Evolutionary conservation across 2,797 vertebrate genomes (phyloP).

Genomic region (Rhyacichthys aspro): DNA sequence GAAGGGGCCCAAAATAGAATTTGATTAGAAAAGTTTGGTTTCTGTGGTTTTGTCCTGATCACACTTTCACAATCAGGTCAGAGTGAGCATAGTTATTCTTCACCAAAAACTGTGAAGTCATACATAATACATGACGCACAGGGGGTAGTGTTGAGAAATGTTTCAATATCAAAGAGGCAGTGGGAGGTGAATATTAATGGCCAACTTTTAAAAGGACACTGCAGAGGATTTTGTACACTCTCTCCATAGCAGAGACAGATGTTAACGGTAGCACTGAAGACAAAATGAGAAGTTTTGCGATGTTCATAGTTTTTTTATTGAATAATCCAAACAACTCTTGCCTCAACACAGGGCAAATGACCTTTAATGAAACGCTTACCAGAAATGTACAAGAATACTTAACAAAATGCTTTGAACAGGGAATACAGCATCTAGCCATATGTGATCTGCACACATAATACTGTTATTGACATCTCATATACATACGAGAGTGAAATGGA

Average conservation of each 20-base stretch:
- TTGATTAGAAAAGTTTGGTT: too few species aligned
- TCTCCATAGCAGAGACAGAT: background rate
- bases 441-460: slow-evolving; percentile 74
- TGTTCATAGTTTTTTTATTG: slow-evolving; percentile 58
- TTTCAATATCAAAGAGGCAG: slow-evolving; percentile 13
- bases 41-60: too few species aligned
- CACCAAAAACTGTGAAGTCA: slow-evolving; percentile 5
- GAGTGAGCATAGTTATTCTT: background rate
- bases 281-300: slow-evolving; percentile 34
- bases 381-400: slow-evolving; percentile 75
- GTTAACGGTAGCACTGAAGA: too few species aligned
- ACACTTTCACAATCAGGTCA: background rate
- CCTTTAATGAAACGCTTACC: slow-evolving; percentile 68
- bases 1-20: too few species aligned
- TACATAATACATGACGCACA: slow-evolving; percentile 1
- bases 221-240: background rate
- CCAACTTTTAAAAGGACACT: slow-evolving; percentile 10
- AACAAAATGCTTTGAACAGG: slow-evolving; percentile 69
- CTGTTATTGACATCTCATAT: slow-evolving; percentile 75
- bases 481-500: slow-evolving; percentile 71
- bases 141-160: background rate
- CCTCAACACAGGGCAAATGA: slow-evolving; percentile 58
- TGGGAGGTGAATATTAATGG: slow-evolving; percentile 5
- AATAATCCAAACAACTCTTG: slow-evolving; percentile 71
- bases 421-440: slow-evolving; percentile 73